Percentiles rank a stretch among this genome's conserved stretches.
Conservation (phyloP, 2,113 vertebrate species). For the Salvelinus namaycush region DNA sequence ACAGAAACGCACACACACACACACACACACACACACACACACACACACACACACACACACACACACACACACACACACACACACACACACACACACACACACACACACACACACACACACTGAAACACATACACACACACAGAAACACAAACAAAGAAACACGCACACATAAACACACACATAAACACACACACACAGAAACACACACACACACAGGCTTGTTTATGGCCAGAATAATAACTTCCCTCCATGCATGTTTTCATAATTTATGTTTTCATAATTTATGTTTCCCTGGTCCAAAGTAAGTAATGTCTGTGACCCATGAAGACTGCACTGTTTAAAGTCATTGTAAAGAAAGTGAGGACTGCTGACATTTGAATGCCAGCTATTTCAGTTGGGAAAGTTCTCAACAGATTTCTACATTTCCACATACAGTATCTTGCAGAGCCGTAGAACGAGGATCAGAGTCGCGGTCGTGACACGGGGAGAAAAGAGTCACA, state of each 20-base stretch:
- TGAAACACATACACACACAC: conserved; percentile 40
- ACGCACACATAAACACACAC: conserved; percentile 27
- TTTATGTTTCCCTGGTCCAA: conserved; percentile 47
- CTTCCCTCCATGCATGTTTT: conserved; percentile 50
- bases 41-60: conserved; percentile 34
- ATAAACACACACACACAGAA: conserved; percentile 43
- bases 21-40: conserved; percentile 28
- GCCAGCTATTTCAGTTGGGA: conserved; percentile 47
- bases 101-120: not conserved
- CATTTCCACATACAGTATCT: conserved; percentile 32
- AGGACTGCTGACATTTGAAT: conserved; percentile 69
- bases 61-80: conserved; percentile 37
- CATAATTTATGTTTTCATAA: conserved; percentile 7
- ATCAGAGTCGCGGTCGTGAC: conserved; percentile 20
- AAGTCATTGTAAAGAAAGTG: conserved; percentile 47
- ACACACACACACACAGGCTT: not conserved
- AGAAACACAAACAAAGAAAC: not conserved
- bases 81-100: not conserved
- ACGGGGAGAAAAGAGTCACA: conserved; percentile 23
- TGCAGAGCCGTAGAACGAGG: conserved; percentile 12
- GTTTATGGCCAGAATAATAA: not conserved
- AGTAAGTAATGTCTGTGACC: conserved; percentile 58
- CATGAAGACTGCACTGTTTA: conserved; percentile 55
- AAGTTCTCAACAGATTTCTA: conserved; percentile 45
- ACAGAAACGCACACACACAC: not conserved